Evolutionary conservation across 2,888 invertebrate genomes (phyloP), one percentile per base, ranked within the genome.

Genomic region (Phasia obesa): DNA sequence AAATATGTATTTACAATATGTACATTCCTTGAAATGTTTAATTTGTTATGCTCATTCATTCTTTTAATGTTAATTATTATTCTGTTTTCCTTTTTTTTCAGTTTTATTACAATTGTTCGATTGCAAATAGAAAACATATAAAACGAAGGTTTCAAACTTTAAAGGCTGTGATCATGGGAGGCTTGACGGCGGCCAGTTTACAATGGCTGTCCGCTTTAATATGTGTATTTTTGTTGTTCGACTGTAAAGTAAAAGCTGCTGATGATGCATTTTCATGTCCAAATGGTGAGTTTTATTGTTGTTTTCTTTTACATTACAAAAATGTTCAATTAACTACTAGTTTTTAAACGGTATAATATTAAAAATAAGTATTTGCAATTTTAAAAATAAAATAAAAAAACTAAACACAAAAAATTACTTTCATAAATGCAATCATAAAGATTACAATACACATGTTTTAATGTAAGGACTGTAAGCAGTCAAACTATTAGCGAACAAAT

Each of bases 211-310:
- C 91, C 90, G 91, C 89, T 87, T 79, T 75, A 75, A 87, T 90
- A 86, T 88, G 87, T 85, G 85, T 88, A 85, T 47, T 85, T 80
- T 70, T 87, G 78, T 77, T 82, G 84, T 86, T 85, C 76, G 77
- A 44, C 83, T 78, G 60, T 49, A 79, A 79, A 55, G 75, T 83
- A 79, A 85, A 85, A 82, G 85, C 77, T 76, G 88, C 88, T 78
- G 90, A 91, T 86, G 91, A 91, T 87, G 89, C 88, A 84, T 91
- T 91, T 86, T 89, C 91, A 60, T 91, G 91, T 87, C 91, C 91
- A 84, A 90, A 91, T 90, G 91, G 91, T 91, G 87, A 91, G 91
- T 90, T 71, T 47, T 60, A 1, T 47, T 27, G 7, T 31, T 49
- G 6, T 35, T 59, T 59, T 57, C 1, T 27, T 60, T 67, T 17